A percentile compares a stretch with the other conserved stretches of the same genome.
These are phyloP conservation scores for Ophioderma brevispina DNA, from an alignment of 35 echinoderm and acorn worm genomes.

Conservation along the genomic window DNA sequence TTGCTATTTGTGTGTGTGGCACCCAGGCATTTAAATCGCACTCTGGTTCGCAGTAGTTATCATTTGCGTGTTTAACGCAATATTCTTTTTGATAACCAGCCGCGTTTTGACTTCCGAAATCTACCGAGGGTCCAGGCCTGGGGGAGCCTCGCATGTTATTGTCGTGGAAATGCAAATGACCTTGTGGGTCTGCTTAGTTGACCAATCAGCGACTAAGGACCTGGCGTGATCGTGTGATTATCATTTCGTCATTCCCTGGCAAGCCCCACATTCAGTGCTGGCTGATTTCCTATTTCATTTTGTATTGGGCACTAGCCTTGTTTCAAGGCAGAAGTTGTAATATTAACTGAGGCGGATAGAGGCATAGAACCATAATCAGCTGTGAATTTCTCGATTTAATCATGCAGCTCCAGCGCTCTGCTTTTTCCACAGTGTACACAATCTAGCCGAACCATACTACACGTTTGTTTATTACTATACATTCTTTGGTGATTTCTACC, in stretches of 20 bases:
- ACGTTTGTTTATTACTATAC: too few relatives aligned
- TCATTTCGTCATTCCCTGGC: neutral
- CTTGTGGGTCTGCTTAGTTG: neutral
- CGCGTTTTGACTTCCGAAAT: too few relatives aligned
- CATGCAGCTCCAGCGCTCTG: neutral
- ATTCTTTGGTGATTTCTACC: too few relatives aligned
- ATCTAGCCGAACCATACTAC: too few relatives aligned
- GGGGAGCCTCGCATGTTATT: neutral
- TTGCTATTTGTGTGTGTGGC: too few relatives aligned
- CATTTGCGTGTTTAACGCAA: too few relatives aligned
- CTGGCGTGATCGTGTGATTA: slow-evolving; percentile 12
- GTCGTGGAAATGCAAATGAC: neutral
- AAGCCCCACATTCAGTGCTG: neutral
- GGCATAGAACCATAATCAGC: neutral
- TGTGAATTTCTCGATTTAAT: neutral
- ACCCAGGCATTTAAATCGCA: too few relatives aligned
- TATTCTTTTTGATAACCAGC: too few relatives aligned
- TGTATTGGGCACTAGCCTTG: neutral
- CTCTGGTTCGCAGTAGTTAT: too few relatives aligned
- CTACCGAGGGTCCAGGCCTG: too few relatives aligned
- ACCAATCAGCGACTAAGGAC: neutral
- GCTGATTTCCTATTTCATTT: neutral
- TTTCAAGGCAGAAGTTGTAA: neutral
- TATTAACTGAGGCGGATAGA: too few relatives aligned
- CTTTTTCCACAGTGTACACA: too few relatives aligned